Conservation (phyloP, 92 coral and sea anemone species). For the Epizoanthus scotinus region DNA sequence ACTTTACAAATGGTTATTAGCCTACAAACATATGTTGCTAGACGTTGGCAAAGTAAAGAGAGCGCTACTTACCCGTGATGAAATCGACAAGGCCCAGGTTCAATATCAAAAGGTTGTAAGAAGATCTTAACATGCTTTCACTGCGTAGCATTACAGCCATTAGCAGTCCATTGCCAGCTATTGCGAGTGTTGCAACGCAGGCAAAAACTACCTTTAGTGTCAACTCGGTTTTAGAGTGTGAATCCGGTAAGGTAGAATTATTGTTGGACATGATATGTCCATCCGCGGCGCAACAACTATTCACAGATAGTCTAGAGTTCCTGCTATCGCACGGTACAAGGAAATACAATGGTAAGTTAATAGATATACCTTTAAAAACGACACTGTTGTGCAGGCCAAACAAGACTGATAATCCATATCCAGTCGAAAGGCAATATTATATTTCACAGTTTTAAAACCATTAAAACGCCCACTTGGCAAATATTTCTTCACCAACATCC, state of each 20-base stretch:
- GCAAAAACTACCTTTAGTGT: conserved; percentile 22
- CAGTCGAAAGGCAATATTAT: not conserved
- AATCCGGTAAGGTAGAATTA: not conserved
- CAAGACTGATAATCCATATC: not conserved
- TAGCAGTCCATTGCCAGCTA: conserved; percentile 22
- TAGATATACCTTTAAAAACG: too few species aligned
- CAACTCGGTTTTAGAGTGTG: not conserved
- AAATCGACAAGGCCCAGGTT: conserved; percentile 29
- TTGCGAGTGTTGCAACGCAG: conserved; percentile 9
- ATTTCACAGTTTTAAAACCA: not conserved
- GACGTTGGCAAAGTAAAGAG: too few species aligned
- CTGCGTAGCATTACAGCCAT: conserved; percentile 14
- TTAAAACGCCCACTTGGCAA: not conserved
- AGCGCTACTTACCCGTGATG: conserved; percentile 23
- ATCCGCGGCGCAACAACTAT: too few species aligned
- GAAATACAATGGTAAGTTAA: not conserved
- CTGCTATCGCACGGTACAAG: not conserved
- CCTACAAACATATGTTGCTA: too few species aligned
- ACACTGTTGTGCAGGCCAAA: not conserved
- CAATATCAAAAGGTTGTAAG: conserved; percentile 28
- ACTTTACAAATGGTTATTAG: too few species aligned
- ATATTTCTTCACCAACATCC: not conserved
- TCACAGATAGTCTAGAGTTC: not conserved
- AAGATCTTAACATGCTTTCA: conserved; percentile 8
- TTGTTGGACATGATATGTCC: not conserved